Conservation (phyloP, 64 coral and sea anemone genomes). For the Trachythela sp. region DNA sequence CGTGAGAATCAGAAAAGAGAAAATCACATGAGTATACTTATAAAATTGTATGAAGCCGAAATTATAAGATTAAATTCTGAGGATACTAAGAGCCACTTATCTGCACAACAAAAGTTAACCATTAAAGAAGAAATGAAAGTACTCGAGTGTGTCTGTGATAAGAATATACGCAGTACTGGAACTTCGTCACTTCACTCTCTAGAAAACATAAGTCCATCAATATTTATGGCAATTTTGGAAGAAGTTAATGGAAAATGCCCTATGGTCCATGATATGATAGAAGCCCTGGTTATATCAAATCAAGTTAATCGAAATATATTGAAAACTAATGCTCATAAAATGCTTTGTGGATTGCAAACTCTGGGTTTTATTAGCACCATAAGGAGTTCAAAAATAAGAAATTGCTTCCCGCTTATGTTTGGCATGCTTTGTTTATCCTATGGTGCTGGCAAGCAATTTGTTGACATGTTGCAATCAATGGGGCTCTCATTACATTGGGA, state of each 20-base stretch:
- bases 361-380: constrained; percentile 19
- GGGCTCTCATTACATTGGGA: no score
- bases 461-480: constrained; percentile 38
- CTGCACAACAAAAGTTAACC: no score
- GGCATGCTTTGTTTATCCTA: constrained; percentile 2
- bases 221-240: neutral
- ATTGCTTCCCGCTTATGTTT: constrained; percentile 30
- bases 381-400: neutral
- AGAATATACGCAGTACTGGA: no score
- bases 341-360: neutral
- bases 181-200: no score
- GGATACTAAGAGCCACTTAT: no score
- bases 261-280: neutral
- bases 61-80: no score
- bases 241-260: neutral
- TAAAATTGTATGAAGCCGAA: no score
- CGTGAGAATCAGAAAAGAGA: no score
- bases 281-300: neutral
- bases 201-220: neutral
- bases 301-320: neutral
- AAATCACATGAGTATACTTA: no score
- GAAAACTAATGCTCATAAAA: neutral
- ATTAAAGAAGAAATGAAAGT: no score
- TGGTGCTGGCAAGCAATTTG: constrained; percentile 45
- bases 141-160: no score